Base-by-base conservation (phyloP, 2,888 invertebrate genomes). In the Dromius quadrimaculatus region DNA sequence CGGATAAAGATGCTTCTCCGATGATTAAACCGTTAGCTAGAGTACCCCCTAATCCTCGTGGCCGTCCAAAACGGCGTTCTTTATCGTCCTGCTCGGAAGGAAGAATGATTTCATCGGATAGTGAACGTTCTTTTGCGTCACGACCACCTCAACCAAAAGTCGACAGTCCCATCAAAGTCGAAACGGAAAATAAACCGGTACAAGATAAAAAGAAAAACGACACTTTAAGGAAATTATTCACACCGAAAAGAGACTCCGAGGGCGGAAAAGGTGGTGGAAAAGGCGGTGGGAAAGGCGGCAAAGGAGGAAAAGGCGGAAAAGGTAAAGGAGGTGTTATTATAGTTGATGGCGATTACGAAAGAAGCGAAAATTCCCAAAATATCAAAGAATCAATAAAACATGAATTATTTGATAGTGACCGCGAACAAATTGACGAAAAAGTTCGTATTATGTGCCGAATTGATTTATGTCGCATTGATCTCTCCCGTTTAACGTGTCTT, bases 201-300 rank as follows among this genome's bases (percentile, higher is more conserved):
- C 85, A 87, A 71, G 90, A 91, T 79, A 90, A 90, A 77, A 91
- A 90, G 81, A 91, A 91, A 79, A 89, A 85, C 75, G 88, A 87
- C 76, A 90, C 90, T 0, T 79, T 91, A 64, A 83, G 88, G 41
- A 89, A 89, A 77, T 90, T 90, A 78, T 89, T 89, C 77, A 86
- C 85, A 0, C 84, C 84, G 8, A 81, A 82, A 71, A 83, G 87
- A n/a, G 86, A 84, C 76, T 87, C 87, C 54, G 87, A 87, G 72
- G 89, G 89, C 1, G 86, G 85, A 5, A 90, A 89, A 76, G 87
- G 89, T 50, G 90, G 90, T 15, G 90, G 90, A 0, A 90, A 90
- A 76, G 90, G 90, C 3, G 50, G 50, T 15, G 87, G 84, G 6
- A 89, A 90, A 73, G 78, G 89, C 62, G 90, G 90, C 11, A 83